phyloP scores from a whole-genome alignment of 2,888 invertebrate genomes.

The Agrilus cyanescens region DNA sequence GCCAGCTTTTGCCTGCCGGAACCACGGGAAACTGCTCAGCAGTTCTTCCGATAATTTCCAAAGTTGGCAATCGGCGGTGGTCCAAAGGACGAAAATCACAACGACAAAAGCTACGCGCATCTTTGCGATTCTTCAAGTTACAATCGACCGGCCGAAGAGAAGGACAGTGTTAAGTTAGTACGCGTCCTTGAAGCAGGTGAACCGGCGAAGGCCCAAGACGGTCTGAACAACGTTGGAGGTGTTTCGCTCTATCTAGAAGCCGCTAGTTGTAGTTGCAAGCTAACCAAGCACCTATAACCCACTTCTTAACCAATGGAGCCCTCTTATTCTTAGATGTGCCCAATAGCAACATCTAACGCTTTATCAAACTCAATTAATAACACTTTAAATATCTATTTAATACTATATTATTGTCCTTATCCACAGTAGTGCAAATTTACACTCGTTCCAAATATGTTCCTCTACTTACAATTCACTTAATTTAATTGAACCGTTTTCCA shows the following conservation, averaged over 20 bases:
- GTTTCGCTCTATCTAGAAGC: conserved; percentile 27
- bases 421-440: no score
- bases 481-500: no score
- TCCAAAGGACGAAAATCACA: conserved; percentile 21
- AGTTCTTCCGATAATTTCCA: conserved; percentile 29
- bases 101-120: conserved; percentile 24
- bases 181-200: conserved; percentile 24
- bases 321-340: conserved; percentile 21
- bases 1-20: conserved; percentile 27
- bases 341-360: no score
- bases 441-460: no score
- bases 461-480: no score
- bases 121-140: conserved; percentile 8
- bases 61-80: conserved; percentile 26
- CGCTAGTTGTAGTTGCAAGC: conserved; percentile 12
- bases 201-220: conserved; percentile 30
- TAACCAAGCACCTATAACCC: conserved; percentile 31
- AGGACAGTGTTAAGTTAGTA: conserved; percentile 16
- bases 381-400: no score
- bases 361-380: no score
- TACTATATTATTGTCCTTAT: no score
- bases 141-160: conserved; percentile 7
- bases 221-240: conserved; percentile 31
- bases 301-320: conserved; percentile 34
- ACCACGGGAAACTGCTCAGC: conserved; percentile 24